These are phyloP conservation scores for Bimastos eiseni DNA, from an alignment of 2,888 invertebrate species.

Conservation along the genomic window DNA sequence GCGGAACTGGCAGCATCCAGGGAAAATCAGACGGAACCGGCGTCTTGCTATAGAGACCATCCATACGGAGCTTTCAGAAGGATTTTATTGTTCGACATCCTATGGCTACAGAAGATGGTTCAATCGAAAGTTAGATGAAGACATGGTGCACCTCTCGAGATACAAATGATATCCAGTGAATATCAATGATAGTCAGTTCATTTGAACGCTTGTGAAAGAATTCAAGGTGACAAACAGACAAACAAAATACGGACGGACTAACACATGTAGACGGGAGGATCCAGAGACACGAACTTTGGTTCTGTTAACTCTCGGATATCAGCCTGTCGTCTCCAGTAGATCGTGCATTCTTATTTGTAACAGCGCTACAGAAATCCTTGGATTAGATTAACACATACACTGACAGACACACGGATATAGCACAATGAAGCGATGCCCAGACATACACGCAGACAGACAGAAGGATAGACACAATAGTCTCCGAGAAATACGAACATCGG, in stretches of 20 bases:
- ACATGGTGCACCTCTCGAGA: too few relatives aligned
- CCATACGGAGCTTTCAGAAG: too few relatives aligned
- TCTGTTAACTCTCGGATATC: too few relatives aligned
- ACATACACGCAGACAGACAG: slow-evolving; percentile 29
- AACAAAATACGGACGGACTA: slow-evolving; percentile 27
- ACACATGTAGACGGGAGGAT: slow-evolving; percentile 26
- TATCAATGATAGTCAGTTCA: neutral
- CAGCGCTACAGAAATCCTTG: neutral
- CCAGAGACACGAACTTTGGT: neutral
- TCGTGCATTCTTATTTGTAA: too few relatives aligned
- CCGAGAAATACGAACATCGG: neutral
- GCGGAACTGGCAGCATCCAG: too few relatives aligned
- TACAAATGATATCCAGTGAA: too few relatives aligned
- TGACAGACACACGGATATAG: slow-evolving; percentile 24
- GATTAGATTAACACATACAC: slow-evolving; percentile 18
- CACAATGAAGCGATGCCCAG: neutral
- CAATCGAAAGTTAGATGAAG: too few relatives aligned
- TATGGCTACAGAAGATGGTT: too few relatives aligned
- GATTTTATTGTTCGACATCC: too few relatives aligned
- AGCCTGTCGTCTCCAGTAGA: too few relatives aligned
- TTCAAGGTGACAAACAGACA: neutral
- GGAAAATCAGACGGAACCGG: too few relatives aligned
- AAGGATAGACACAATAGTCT: neutral
- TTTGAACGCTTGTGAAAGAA: neutral
- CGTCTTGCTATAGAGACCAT: too few relatives aligned